A percentile compares a stretch with the other conserved stretches of the same genome.
These are phyloP conservation scores for Coelopa frigida DNA, from an alignment of 1,140 invertebrate genomes.

Conservation along the genomic window DNA sequence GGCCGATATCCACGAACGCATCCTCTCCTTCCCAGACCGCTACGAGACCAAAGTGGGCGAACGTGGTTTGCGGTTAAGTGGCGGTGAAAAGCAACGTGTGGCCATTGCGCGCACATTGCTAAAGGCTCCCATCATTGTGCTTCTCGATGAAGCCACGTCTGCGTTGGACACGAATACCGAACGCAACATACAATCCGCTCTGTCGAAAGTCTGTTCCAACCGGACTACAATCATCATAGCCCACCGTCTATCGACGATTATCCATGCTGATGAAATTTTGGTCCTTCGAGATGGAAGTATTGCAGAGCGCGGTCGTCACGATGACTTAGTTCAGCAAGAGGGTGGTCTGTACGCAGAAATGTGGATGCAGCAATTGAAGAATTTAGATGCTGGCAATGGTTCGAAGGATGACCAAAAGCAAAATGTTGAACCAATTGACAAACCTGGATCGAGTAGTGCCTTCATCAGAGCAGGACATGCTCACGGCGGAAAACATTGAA, in stretches of 20 bases:
- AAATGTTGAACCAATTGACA: slow-evolving; percentile 1
- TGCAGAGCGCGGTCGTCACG: slow-evolving; percentile 83
- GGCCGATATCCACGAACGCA: slow-evolving; percentile 91
- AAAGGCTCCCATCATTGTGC: slow-evolving; percentile 77
- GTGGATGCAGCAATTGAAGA: slow-evolving; percentile 80
- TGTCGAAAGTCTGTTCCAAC: slow-evolving; percentile 70
- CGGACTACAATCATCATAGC: slow-evolving; percentile 89
- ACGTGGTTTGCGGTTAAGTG: slow-evolving; percentile 69
- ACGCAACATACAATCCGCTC: slow-evolving; percentile 72
- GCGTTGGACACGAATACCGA: slow-evolving; percentile 79
- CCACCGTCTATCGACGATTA: slow-evolving; percentile 86
- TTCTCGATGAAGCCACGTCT: slow-evolving; percentile 86
- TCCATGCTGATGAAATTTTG: slow-evolving; percentile 87
- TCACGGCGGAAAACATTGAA: slow-evolving; percentile 15
- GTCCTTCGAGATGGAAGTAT: slow-evolving; percentile 86
- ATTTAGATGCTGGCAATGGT: slow-evolving; percentile 33
- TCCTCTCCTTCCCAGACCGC: slow-evolving; percentile 80
- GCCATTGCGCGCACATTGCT: slow-evolving; percentile 84
- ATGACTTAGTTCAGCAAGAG: slow-evolving; percentile 58
- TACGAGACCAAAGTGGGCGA: slow-evolving; percentile 83
- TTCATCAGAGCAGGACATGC: slow-evolving; percentile 27
- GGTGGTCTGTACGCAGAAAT: slow-evolving; percentile 73
- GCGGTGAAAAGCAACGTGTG: slow-evolving; percentile 90
- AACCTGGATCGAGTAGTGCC: slow-evolving; percentile 13
- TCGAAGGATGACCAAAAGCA: neutral